Evolutionary conservation across 1,140 invertebrate genomes (phyloP).

Genomic region (Metopolophium dirhodum): DNA sequence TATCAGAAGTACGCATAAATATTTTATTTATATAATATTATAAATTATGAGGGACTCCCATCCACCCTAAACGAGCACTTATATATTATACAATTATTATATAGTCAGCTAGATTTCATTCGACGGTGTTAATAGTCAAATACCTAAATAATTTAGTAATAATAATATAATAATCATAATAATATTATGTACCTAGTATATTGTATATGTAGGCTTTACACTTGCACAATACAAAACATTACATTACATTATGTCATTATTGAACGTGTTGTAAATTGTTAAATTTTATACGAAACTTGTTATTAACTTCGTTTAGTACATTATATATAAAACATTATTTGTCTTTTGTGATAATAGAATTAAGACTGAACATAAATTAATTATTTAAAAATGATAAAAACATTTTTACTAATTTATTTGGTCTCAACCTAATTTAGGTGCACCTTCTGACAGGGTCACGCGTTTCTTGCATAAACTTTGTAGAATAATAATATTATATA

Average conservation of each 20-base stretch:
- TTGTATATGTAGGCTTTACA: conserved; percentile 15
- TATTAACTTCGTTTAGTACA: conserved; percentile 53
- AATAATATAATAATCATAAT: background rate
- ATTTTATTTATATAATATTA: no score
- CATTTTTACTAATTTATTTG: conserved; percentile 46
- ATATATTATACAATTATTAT: background rate
- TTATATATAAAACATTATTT: conserved; percentile 33
- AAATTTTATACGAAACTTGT: conserved; percentile 51
- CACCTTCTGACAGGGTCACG: conserved; percentile 54
- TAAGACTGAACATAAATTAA: conserved; percentile 56
- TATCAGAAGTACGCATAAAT: no score
- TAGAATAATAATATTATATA: conserved; percentile 34
- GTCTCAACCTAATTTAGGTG: conserved; percentile 54
- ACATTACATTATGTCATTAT: background rate
- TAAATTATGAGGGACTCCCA: no score
- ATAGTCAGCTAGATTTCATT: background rate
- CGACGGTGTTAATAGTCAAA: background rate
- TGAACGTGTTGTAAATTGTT: conserved; percentile 50
- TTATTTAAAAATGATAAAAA: conserved; percentile 15
- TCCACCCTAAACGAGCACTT: no score
- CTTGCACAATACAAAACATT: conserved; percentile 25
- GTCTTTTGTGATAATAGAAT: conserved; percentile 57
- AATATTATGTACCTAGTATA: background rate
- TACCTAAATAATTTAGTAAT: background rate
- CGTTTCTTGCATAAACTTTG: conserved; percentile 37